A percentile compares a stretch with the other conserved stretches of the same genome.
phyloP scores from a whole-genome alignment of 1,140 invertebrate species.

The Adoxophyes honmai region DNA sequence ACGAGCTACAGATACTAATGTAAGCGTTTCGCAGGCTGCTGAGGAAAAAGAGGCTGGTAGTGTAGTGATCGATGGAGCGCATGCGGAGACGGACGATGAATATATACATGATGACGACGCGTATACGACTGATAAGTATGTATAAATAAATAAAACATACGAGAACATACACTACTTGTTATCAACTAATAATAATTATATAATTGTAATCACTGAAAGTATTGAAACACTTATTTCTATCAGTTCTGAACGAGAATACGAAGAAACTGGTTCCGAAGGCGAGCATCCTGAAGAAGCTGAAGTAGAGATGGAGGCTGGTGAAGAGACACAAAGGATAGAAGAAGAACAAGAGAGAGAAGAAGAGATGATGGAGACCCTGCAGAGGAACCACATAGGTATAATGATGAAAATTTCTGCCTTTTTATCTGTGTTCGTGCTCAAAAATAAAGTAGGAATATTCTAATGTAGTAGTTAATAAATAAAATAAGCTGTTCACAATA shows the following conservation, averaged over 20 bases:
- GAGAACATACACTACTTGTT: no score
- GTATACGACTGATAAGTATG: slow-evolving; percentile 81
- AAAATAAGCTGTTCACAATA: no score
- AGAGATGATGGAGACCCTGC: slow-evolving; percentile 59
- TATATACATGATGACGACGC: slow-evolving; percentile 83
- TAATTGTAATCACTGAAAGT: no score
- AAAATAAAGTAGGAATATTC: no score
- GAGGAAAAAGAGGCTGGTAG: slow-evolving; percentile 61
- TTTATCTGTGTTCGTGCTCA: no score
- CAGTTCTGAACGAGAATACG: slow-evolving; percentile 82
- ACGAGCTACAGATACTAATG: no score
- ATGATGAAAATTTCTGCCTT: slow-evolving; percentile 13
- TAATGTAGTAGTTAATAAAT: no score
- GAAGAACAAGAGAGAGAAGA: slow-evolving; percentile 65
- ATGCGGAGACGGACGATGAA: slow-evolving; percentile 80
- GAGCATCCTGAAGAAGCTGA: slow-evolving; percentile 81
- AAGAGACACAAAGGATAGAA: slow-evolving; percentile 78
- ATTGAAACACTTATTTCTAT: no score
- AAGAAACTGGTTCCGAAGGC: slow-evolving; percentile 84
- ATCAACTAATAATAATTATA: no score
- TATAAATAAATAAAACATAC: background rate
- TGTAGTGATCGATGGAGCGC: slow-evolving; percentile 57
- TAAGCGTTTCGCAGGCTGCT: slow-evolving; percentile 33
- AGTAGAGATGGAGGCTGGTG: slow-evolving; percentile 81
- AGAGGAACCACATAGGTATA: slow-evolving; percentile 68